These are phyloP conservation scores for Nannobrachium achirus DNA, from an alignment of 2,113 vertebrate species.

Conservation along the genomic window DNA sequence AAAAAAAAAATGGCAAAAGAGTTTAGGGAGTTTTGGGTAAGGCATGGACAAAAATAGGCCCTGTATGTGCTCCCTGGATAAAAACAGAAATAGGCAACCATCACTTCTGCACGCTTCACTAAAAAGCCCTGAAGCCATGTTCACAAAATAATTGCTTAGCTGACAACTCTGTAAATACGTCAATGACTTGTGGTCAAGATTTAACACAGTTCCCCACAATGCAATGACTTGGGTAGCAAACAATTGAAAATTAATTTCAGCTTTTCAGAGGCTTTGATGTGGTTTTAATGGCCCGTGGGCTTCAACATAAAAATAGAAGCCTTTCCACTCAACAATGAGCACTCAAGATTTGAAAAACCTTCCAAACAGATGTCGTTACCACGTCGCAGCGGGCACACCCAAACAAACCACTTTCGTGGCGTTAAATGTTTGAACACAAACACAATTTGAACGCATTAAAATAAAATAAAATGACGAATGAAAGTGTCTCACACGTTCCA, in stretches of 20 bases:
- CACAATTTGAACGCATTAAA: slow-evolving; percentile 10
- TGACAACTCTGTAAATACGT: slow-evolving; percentile 1
- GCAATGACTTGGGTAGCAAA: background rate
- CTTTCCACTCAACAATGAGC: slow-evolving; percentile 18
- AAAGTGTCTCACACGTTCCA: slow-evolving; percentile 10
- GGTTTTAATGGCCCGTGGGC: slow-evolving; percentile 29
- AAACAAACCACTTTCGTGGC: slow-evolving; percentile 29
- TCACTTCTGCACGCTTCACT: slow-evolving; percentile 12
- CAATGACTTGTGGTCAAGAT: slow-evolving; percentile 3
- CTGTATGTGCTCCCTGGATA: slow-evolving; percentile 9
- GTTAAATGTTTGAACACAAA: slow-evolving; percentile 33
- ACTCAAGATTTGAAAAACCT: slow-evolving; percentile 34
- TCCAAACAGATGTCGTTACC: slow-evolving; percentile 63
- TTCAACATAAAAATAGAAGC: slow-evolving; percentile 28
- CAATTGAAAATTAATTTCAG: slow-evolving; percentile 1
- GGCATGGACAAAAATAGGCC: too few species aligned
- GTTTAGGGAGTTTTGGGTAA: too few species aligned
- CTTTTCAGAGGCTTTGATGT: slow-evolving; percentile 42
- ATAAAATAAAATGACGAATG: slow-evolving; percentile 4
- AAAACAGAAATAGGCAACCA: slow-evolving; percentile 21
- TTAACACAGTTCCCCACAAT: slow-evolving; percentile 11
- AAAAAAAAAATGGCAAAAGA: too few species aligned
- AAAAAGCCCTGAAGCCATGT: slow-evolving; percentile 11
- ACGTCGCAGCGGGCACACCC: slow-evolving; percentile 49
- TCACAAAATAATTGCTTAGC: background rate